These are phyloP conservation scores for Cyclina sinensis DNA, from an alignment of 1,140 invertebrate species.

Conservation along the genomic window DNA sequence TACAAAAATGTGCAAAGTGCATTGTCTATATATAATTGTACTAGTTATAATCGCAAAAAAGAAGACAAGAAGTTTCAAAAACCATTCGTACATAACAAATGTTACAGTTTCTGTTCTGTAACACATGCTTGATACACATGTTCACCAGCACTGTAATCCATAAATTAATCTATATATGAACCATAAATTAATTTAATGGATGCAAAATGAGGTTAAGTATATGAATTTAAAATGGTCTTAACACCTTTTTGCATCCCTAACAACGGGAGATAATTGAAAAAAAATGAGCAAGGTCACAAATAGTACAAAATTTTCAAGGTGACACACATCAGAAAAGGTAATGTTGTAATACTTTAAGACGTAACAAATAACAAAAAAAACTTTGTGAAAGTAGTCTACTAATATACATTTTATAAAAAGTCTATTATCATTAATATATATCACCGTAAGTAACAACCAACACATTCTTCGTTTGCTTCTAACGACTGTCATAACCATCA, in stretches of 20 bases:
- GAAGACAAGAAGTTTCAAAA: slow-evolving; percentile 4
- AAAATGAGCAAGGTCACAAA: slow-evolving; percentile 41
- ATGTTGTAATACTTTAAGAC: slow-evolving; percentile 39
- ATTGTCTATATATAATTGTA: slow-evolving; percentile 36
- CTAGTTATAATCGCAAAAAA: not conserved
- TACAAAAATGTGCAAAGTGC: slow-evolving; percentile 32
- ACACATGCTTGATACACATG: not conserved
- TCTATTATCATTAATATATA: not conserved
- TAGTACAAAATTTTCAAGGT: slow-evolving; percentile 42
- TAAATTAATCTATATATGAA: not conserved
- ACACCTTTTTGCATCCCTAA: slow-evolving; percentile 7
- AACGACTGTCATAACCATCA: not conserved
- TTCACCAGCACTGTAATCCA: not conserved
- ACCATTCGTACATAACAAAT: slow-evolving; percentile 11
- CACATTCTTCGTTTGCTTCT: not conserved
- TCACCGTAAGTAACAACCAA: slow-evolving; percentile 20
- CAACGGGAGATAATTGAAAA: slow-evolving; percentile 6
- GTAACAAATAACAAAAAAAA: slow-evolving; percentile 44
- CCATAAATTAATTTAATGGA: slow-evolving; percentile 1
- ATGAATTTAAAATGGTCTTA: not conserved
- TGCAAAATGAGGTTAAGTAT: not conserved
- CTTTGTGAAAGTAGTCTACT: slow-evolving; percentile 15
- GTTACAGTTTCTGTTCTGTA: not conserved
- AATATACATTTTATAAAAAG: slow-evolving; percentile 7
- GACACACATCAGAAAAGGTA: slow-evolving; percentile 34